phyloP scores from a whole-genome alignment of 30 jellyfish, hydroid and myxozoan species.

The Catostylus mosaicus region DNA sequence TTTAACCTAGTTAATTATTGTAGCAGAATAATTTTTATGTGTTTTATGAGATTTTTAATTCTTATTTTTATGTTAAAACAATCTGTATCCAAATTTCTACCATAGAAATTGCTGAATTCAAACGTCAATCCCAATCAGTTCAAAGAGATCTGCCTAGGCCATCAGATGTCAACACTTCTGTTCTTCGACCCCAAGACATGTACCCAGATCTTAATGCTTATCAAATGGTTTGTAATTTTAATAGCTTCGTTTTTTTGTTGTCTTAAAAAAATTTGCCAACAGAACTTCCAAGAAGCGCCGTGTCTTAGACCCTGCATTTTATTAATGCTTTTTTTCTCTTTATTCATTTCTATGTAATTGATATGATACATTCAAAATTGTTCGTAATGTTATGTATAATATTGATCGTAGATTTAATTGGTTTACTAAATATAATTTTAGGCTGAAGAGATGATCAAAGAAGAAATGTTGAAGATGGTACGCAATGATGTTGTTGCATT shows the following conservation, averaged over 20 bases:
- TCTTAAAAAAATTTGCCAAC: not conserved
- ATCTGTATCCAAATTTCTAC: too few relatives aligned
- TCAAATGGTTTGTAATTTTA: slow-evolving; percentile 69
- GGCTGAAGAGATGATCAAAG: slow-evolving; percentile 97
- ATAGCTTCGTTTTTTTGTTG: not conserved
- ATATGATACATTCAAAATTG: not conserved
- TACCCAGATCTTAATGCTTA: slow-evolving; percentile 77
- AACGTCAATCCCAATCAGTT: slow-evolving; percentile 83
- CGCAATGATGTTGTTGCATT: slow-evolving; percentile 84
- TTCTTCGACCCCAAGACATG: slow-evolving; percentile 90
- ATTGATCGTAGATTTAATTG: too few relatives aligned
- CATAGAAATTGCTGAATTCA: slow-evolving; percentile 76
- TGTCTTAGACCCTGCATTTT: too few relatives aligned
- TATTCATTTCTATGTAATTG: not conserved
- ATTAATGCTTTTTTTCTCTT: too few relatives aligned
- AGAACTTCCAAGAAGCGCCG: too few relatives aligned
- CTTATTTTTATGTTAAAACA: too few relatives aligned
- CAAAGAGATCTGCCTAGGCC: slow-evolving; percentile 94
- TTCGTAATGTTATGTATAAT: too few relatives aligned
- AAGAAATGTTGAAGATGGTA: slow-evolving; percentile 89
- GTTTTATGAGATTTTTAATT: too few relatives aligned
- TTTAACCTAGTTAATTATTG: too few relatives aligned
- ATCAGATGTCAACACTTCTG: slow-evolving; percentile 86
- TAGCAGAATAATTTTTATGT: too few relatives aligned
- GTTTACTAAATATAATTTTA: too few relatives aligned